Conservation (phyloP, 2,797 vertebrate genomes). For the Loris lydekkerianus region DNA sequence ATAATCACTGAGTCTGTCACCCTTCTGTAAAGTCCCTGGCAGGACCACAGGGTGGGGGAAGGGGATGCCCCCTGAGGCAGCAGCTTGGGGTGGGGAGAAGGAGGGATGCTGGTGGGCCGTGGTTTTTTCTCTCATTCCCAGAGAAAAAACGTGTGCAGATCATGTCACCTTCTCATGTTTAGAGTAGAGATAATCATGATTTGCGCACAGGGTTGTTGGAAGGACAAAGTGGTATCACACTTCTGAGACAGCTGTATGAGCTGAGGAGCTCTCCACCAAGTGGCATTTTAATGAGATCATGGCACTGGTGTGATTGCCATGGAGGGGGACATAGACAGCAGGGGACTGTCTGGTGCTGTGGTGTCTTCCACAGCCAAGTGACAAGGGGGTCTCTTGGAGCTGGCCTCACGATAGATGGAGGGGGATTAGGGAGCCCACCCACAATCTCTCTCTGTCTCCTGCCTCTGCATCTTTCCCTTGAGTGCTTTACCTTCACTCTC, state of each 20-base stretch:
- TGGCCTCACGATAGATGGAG: accelerated
- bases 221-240: background rate
- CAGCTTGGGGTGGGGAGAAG: background rate
- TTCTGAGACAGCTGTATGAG: background rate
- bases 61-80: background rate
- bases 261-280: background rate
- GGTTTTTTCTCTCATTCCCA: background rate
- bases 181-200: background rate
- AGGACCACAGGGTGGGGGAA: background rate
- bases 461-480: background rate
- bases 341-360: background rate
- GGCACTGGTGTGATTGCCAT: background rate
- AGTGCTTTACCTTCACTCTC: background rate
- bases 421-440: background rate
- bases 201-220: background rate
- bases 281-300: background rate
- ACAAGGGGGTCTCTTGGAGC: background rate
- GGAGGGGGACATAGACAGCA: background rate
- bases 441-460: background rate
- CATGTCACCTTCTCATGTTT: background rate
- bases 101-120: no score
- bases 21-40: background rate
- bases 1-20: background rate
- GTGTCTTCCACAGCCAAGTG: background rate
- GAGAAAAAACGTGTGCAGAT: background rate